These are phyloP conservation scores for Rhinolophus sinicus DNA, from an alignment of 2,113 vertebrate genomes.

Conservation along the genomic window DNA sequence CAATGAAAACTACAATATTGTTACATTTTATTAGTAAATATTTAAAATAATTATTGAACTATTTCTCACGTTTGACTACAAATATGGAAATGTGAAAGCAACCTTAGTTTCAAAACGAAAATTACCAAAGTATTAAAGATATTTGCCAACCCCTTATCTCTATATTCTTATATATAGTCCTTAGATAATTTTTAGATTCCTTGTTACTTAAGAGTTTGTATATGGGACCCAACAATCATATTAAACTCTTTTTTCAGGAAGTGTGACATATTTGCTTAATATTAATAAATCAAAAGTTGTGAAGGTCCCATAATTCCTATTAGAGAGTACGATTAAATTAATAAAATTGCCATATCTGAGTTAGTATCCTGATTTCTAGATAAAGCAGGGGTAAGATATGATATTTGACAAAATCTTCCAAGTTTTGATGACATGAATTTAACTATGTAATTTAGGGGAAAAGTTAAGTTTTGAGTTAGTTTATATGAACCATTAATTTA, in stretches of 20 bases:
- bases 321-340: neutral
- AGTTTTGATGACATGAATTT: neutral
- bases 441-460: neutral
- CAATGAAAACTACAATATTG: neutral
- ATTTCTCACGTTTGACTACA: neutral
- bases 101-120: neutral
- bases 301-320: neutral
- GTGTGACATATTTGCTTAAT: neutral
- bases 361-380: neutral
- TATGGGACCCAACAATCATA: neutral
- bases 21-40: neutral
- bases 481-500: neutral
- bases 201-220: neutral
- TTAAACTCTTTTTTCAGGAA: neutral
- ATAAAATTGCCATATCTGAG: neutral
- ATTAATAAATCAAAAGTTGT: neutral
- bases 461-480: neutral
- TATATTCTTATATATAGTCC: slow-evolving; percentile 9
- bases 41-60: neutral
- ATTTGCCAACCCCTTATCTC: neutral
- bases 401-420: neutral
- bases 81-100: neutral
- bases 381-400: neutral
- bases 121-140: neutral
- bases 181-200: slow-evolving; percentile 18